Conservation (phyloP, 2,113 vertebrate genomes). For the Egretta garzetta region DNA sequence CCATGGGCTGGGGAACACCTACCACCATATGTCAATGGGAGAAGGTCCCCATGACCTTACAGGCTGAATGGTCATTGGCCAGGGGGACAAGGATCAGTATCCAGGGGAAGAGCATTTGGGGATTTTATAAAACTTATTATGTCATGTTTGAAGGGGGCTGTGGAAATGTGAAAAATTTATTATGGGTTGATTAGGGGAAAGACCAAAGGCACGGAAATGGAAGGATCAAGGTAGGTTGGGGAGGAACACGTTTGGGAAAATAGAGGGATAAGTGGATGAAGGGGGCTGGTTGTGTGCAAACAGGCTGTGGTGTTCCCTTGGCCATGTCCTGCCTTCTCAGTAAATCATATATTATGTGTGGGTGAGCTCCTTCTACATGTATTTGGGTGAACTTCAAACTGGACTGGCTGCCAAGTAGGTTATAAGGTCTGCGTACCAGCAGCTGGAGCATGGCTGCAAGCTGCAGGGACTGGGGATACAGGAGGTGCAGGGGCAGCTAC, state of each 20-base stretch:
- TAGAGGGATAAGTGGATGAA: not conserved
- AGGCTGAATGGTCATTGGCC: not conserved
- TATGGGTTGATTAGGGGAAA: not conserved
- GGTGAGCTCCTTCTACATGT: not conserved
- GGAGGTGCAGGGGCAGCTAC: not conserved
- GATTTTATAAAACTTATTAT: not conserved
- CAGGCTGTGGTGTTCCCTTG: not conserved
- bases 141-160: not conserved
- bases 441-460: not conserved
- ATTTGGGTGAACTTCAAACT: not conserved
- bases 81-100: not conserved
- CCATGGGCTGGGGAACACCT: accelerated
- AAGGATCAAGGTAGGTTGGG: not conserved
- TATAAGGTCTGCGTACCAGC: not conserved
- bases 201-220: not conserved
- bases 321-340: not conserved
- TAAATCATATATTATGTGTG: not conserved
- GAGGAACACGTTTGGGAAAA: not conserved
- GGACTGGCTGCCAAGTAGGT: not conserved
- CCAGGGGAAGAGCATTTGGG: accelerated
- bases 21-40: accelerated
- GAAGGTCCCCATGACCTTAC: not conserved
- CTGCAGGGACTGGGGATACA: not conserved
- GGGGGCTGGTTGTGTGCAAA: accelerated
- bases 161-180: not conserved